Base-by-base conservation (phyloP, 2,888 invertebrate species). In the Lacanobia wlatinum region DNA sequence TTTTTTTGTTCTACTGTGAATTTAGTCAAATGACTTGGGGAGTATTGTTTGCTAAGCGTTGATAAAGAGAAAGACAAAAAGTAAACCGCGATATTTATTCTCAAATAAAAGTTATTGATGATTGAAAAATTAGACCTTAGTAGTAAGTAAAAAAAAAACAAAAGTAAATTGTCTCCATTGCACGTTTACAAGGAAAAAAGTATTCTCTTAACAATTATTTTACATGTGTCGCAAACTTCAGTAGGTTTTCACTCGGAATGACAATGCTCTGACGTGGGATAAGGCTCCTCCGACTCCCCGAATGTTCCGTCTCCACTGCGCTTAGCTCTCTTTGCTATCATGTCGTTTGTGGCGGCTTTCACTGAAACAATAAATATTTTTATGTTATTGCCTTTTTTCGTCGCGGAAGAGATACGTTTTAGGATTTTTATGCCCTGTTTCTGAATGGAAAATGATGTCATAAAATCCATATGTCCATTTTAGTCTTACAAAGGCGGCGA, bases 281-380 rank as follows among this genome's bases (percentile, higher is more conserved):
- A 89, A 0, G 94, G 93, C 67, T 93, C 94, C 70, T 94, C 93
- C 0, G 74, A 62, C 38, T 91, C 88, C 0, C 87, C 89, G 12
- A 93, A 79, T 4, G 92, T 88, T 0, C 95, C 95, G 50, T 96
- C 96, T 0, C 96, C 96, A 50, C 89, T 90, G 21, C 93, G 91
- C 8, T 89, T 87, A 0, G 93, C 93, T 83, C 93, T 88, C 62
- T 90, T 94, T 16, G 81, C 70, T 53, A 96, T 92, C 94, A 95
- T 94, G 0, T 90, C 78, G 2, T 89, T 67, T 3, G 95, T 92
- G 0, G 94, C 96, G 2, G 93, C 91, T 92, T 96, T 96, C 66
- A 96, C 96, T 96, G 92, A 76, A 94, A 94, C 34, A 82, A 81
- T 70, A 70, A 21, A 34, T 40, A 40, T 18, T 43, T 1, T 28